Base-by-base conservation (phyloP, 2,888 invertebrate species). In the Lobophora halterata region DNA sequence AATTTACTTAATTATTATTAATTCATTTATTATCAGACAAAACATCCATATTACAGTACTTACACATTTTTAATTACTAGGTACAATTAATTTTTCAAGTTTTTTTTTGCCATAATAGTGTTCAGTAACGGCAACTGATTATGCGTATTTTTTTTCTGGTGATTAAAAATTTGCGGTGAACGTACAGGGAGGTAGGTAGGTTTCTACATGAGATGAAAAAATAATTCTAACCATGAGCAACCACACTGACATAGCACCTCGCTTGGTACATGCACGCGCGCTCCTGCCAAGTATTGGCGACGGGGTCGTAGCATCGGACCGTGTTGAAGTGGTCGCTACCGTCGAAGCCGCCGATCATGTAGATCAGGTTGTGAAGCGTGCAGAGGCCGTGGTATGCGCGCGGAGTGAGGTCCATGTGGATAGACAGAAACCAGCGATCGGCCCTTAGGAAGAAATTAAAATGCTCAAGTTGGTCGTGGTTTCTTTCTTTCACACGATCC, bases 301-400 rank as follows among this genome's bases (percentile, higher is more conserved):
- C 90, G 0, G 95, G 95, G 66, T 95, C 91, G 71, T 94, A 95
- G 60, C 94, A 93, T 34, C 95, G 91, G 16, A 94, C 93, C 1
- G 93, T 93, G 65, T 92, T 92, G 65, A 95, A 92, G 52, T 95
- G 91, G 48, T 93, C 91, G 39, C 90, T 89, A 6, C 95, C 95
- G 65, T 95, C 94, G 69, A 92, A 95, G 1, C 95, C 95, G 2
- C 95, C 95, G 49, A 95, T 93, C 80, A 95, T 93, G 77, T 93
- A 93, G 60, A 95, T 90, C 28, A 92, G 70, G 57, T 90, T 89
- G 74, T 91, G 91, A 61, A 95, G 69, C 14, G 91, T 80, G 78
- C 93, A 92, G n/a, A 93, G 79, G 0, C 93, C 94, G 65, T 95
- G 95, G 68, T 95, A 95, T 0, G 95, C 94, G 23, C 95, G 88